These are phyloP conservation scores for Pachycephus smyrnensis DNA, from an alignment of 2,888 invertebrate genomes.

Conservation along the genomic window DNA sequence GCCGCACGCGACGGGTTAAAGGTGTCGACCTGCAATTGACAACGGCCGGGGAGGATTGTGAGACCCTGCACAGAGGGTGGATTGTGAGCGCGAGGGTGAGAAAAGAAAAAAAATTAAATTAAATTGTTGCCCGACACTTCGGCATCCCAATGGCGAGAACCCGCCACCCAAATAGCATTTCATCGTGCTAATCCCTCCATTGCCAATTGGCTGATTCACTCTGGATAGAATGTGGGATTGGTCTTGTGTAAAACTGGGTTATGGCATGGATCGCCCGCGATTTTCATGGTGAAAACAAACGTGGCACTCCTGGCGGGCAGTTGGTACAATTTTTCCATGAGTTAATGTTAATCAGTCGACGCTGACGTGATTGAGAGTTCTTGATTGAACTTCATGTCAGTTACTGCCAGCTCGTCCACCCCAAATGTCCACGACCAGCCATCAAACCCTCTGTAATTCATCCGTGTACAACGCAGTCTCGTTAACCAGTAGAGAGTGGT, in stretches of 20 bases:
- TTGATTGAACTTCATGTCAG: constrained; percentile 56
- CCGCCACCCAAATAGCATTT: neutral
- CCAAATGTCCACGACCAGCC: neutral
- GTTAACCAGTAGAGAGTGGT: neutral
- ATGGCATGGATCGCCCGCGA: neutral
- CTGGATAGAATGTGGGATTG: neutral
- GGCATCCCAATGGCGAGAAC: neutral
- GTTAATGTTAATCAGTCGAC: constrained; percentile 64
- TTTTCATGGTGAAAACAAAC: neutral
- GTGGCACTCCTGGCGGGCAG: constrained; percentile 30
- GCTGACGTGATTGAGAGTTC: constrained; percentile 60
- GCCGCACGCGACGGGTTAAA: constrained; percentile 62
- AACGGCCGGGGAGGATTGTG: constrained; percentile 34
- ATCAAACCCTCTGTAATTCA: neutral
- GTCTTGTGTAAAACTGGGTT: neutral
- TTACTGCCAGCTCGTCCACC: constrained; percentile 40
- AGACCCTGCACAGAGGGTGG: constrained; percentile 28
- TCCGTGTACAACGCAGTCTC: neutral
- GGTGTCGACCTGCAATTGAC: constrained; percentile 65
- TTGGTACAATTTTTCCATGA: constrained; percentile 60
- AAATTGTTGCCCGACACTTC: constrained; percentile 40
- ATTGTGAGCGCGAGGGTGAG: constrained; percentile 30
- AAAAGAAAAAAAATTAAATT: constrained; percentile 51
- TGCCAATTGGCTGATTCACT: neutral
- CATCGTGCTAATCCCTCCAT: neutral